phyloP scores from a whole-genome alignment of 2,888 invertebrate genomes.

The Liodrosophila aerea region DNA sequence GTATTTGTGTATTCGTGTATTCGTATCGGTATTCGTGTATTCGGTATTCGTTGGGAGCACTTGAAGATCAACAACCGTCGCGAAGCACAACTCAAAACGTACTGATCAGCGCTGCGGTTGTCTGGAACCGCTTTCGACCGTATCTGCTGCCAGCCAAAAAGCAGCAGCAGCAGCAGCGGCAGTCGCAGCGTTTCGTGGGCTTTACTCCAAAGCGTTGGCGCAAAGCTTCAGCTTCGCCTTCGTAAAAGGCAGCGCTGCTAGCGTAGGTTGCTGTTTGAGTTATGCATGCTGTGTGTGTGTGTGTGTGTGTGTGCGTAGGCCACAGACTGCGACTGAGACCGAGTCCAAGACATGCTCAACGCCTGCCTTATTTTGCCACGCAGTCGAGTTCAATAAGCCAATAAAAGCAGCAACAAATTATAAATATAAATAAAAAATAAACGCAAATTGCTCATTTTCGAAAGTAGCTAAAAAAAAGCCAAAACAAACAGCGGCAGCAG shows the following conservation, averaged over 20 bases:
- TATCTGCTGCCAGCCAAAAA: slow-evolving; percentile 64
- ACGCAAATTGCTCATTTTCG: slow-evolving; percentile 50
- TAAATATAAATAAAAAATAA: slow-evolving; percentile 4
- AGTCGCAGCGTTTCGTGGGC: slow-evolving; percentile 41
- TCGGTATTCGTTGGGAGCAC: slow-evolving; percentile 51
- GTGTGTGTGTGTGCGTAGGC: slow-evolving; percentile 53
- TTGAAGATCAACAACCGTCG: slow-evolving; percentile 77
- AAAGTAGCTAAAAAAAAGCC: slow-evolving; percentile 53
- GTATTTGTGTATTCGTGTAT: slow-evolving; percentile 1
- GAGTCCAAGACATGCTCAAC: too few species aligned
- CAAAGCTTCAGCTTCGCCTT: slow-evolving; percentile 46
- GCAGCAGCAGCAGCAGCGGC: slow-evolving; percentile 35
- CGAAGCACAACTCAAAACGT: slow-evolving; percentile 80
- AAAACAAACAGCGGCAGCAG: slow-evolving; percentile 62
- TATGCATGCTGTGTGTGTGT: slow-evolving; percentile 25
- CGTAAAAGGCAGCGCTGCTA: slow-evolving; percentile 56
- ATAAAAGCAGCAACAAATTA: slow-evolving; percentile 45
- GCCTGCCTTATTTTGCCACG: slow-evolving; percentile 54
- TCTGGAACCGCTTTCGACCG: slow-evolving; percentile 71
- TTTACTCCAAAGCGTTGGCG: slow-evolving; percentile 44
- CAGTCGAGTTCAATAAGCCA: slow-evolving; percentile 70
- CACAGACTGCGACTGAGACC: slow-evolving; percentile 11
- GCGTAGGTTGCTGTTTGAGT: slow-evolving; percentile 53
- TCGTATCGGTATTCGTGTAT: slow-evolving; percentile 1
- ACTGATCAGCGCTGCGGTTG: slow-evolving; percentile 75